phyloP scores from a whole-genome alignment of 2,113 vertebrate species.

The Xenopus borealis region DNA sequence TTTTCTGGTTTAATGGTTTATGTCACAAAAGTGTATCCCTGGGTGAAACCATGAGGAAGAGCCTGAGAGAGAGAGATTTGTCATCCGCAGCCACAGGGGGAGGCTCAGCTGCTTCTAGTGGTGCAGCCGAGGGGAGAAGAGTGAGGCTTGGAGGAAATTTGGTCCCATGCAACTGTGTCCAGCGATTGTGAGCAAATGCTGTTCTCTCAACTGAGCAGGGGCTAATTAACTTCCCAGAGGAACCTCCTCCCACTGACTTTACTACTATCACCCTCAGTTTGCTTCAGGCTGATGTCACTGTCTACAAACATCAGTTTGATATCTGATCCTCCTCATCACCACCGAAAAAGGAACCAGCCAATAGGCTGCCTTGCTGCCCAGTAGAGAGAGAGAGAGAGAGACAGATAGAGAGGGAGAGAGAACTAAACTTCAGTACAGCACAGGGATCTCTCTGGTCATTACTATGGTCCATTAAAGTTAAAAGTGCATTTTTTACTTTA shows the following conservation, averaged over 20 bases:
- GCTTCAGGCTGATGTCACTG: conserved; percentile 73
- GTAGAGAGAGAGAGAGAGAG: conserved; percentile 33
- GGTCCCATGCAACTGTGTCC: conserved; percentile 77
- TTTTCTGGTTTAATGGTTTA: conserved; percentile 29
- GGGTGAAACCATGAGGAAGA: conserved; percentile 62
- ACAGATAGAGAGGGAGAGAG: no score
- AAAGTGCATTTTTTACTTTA: no score
- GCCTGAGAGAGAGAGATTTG: background rate
- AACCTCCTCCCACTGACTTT: conserved; percentile 70
- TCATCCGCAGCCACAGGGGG: conserved; percentile 45
- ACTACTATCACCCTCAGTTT: conserved; percentile 60
- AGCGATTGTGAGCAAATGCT: conserved; percentile 73
- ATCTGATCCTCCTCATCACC: conserved; percentile 75
- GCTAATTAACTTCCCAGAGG: conserved; percentile 66
- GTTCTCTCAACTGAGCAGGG: conserved; percentile 60
- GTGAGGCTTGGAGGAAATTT: conserved; percentile 59
- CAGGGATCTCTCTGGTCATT: background rate
- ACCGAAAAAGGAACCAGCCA: conserved; percentile 62
- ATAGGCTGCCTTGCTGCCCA: conserved; percentile 57
- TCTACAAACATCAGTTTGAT: conserved; percentile 69
- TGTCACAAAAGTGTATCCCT: conserved; percentile 58
- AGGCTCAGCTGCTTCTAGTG: conserved; percentile 52
- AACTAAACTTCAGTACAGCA: background rate
- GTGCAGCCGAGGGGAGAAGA: conserved; percentile 49
- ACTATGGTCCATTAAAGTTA: no score